Percentiles rank a stretch among this genome's conserved stretches.
These are phyloP conservation scores for Apostichopus leukothele DNA, from an alignment of 53 echinoderm and acorn worm species.

Conservation along the genomic window DNA sequence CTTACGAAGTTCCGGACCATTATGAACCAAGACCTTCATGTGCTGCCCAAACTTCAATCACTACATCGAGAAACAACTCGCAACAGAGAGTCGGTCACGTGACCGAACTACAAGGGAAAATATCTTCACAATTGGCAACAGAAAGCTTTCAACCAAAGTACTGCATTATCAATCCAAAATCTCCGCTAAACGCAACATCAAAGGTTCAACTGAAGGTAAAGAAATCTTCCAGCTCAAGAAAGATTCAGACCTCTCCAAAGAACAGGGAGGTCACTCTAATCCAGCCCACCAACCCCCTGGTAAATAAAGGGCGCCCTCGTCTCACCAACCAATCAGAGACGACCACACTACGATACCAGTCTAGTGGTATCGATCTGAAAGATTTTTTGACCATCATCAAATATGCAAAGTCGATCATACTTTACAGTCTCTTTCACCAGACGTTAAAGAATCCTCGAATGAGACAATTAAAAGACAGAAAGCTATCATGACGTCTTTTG, in stretches of 20 bases:
- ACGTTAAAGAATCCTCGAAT: not conserved
- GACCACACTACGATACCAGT: not conserved
- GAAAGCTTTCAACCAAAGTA: not conserved
- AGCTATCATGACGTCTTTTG: not conserved
- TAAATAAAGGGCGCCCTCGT: no score
- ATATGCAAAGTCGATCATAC: not conserved
- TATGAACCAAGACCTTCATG: not conserved
- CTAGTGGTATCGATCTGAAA: not conserved
- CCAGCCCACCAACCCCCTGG: no score
- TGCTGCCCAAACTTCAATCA: not conserved
- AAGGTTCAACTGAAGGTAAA: not conserved
- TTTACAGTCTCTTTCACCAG: conserved; percentile 8
- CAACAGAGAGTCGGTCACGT: not conserved
- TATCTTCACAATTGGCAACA: not conserved
- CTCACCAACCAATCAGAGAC: not conserved
- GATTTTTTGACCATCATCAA: not conserved
- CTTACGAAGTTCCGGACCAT: not conserved
- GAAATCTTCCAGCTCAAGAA: not conserved
- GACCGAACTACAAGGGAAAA: not conserved
- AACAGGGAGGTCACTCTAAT: no score
- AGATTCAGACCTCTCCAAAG: not conserved
- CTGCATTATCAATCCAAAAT: not conserved
- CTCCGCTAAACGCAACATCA: not conserved
- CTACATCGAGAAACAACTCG: not conserved
- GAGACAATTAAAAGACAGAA: not conserved